Percentiles rank a stretch among this genome's conserved stretches.
Evolutionary conservation across 2,113 vertebrate genomes (phyloP).

Genomic region (Notiomystis cincta): DNA sequence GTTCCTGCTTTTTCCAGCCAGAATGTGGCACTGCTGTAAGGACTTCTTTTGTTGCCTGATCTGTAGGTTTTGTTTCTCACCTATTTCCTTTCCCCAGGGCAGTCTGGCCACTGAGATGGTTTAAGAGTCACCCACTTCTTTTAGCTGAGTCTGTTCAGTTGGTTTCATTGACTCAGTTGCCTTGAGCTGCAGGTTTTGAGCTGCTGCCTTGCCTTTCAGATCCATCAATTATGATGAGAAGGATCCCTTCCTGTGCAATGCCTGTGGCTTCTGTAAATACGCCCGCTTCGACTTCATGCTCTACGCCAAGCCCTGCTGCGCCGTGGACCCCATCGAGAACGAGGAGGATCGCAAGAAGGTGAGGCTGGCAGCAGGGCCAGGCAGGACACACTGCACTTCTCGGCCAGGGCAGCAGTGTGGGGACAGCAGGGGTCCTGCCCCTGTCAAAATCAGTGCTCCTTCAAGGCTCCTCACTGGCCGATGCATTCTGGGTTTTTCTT

Average conservation of each 20-base stretch:
- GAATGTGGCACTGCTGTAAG: neutral
- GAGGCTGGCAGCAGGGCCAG: neutral
- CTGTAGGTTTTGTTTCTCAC: neutral
- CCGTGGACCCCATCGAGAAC: conserved; percentile 97
- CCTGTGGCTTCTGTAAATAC: conserved; percentile 98
- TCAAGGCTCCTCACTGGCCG: neutral
- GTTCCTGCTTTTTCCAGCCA: neutral
- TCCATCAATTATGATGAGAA: conserved; percentile 99
- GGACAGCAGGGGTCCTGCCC: neutral
- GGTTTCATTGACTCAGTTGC: neutral
- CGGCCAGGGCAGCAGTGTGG: neutral
- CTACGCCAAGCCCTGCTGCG: conserved; percentile 95
- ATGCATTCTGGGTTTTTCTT: neutral
- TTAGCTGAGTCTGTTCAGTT: neutral
- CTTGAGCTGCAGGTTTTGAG: neutral
- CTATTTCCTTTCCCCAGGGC: neutral
- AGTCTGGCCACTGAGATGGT: neutral
- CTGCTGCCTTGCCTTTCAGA: conserved; percentile 63
- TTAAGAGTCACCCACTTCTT: neutral
- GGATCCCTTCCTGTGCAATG: conserved; percentile 97
- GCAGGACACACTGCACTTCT: neutral
- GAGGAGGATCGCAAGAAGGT: conserved; percentile 98
- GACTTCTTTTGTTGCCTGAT: neutral
- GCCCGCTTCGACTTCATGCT: conserved; percentile 99
- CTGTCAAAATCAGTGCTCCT: neutral